A percentile compares a stretch with the other conserved stretches of the same genome.
These are phyloP conservation scores for Premnoplex brunnescens DNA, from an alignment of 2,797 vertebrate species.

Conservation along the genomic window DNA sequence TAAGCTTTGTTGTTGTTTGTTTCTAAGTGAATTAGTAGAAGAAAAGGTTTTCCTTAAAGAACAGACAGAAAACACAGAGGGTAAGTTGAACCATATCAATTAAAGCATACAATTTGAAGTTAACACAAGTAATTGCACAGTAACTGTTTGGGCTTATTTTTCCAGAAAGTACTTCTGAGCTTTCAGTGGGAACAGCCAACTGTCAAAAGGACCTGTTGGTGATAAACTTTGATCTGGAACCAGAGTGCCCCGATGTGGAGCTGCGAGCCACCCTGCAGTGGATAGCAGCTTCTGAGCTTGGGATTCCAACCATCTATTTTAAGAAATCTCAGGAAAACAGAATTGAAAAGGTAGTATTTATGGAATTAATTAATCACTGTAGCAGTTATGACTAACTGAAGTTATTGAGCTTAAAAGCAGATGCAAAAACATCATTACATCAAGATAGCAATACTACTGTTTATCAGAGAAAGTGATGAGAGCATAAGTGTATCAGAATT, in stretches of 20 bases:
- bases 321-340: slow-evolving; percentile 89
- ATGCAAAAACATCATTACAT: neutral
- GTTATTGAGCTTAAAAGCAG: neutral
- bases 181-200: slow-evolving; percentile 73
- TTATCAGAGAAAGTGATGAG: neutral
- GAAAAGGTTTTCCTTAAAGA: slow-evolving; percentile 79
- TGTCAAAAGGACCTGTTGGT: slow-evolving; percentile 85
- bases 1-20: slow-evolving; percentile 72
- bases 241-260: slow-evolving; percentile 85
- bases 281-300: slow-evolving; percentile 95
- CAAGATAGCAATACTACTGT: neutral
- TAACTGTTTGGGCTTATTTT: slow-evolving; percentile 37
- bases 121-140: neutral
- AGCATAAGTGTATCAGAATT: neutral
- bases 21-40: slow-evolving; percentile 84
- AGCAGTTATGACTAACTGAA: neutral
- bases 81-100: slow-evolving; percentile 78
- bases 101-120: neutral
- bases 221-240: slow-evolving; percentile 91
- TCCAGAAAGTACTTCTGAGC: slow-evolving; percentile 79
- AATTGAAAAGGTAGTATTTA: slow-evolving; percentile 84
- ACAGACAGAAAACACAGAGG: slow-evolving; percentile 81
- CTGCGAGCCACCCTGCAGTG: slow-evolving; percentile 90
- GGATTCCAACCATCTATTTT: slow-evolving; percentile 89
- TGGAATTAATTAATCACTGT: neutral